phyloP scores from a whole-genome alignment of 2,888 invertebrate genomes.

The Apomyelois bistriatella region DNA sequence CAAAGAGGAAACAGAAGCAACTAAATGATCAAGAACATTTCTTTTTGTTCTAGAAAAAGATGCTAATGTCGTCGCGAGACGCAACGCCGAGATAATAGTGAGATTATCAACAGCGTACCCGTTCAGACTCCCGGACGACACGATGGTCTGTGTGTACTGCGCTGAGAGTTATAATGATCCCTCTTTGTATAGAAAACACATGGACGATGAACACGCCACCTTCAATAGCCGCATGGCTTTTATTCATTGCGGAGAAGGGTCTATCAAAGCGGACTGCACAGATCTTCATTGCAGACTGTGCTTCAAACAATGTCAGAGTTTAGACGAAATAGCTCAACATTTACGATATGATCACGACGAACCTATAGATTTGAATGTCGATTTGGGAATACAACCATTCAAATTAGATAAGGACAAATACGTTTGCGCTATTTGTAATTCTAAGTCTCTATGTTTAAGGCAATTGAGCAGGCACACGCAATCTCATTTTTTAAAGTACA shows the following conservation, averaged over 20 bases:
- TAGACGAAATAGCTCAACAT: conserved; percentile 53
- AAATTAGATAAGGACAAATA: conserved; percentile 52
- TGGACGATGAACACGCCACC: conserved; percentile 54
- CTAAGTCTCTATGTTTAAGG: conserved; percentile 48
- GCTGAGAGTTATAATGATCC: conserved; percentile 56
- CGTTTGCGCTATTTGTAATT: conserved; percentile 51
- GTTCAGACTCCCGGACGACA: conserved; percentile 64
- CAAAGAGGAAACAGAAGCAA: conserved; percentile 24
- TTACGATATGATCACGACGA: conserved; percentile 46
- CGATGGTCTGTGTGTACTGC: conserved; percentile 70
- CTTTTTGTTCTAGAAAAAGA: conserved; percentile 75
- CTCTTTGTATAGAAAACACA: conserved; percentile 52
- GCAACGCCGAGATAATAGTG: conserved; percentile 68
- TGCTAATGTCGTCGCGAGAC: conserved; percentile 60
- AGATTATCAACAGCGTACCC: conserved; percentile 69
- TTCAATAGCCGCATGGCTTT: conserved; percentile 58
- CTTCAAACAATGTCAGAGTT: conserved; percentile 31
- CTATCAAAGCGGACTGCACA: conserved; percentile 62
- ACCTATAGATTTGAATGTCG: conserved; percentile 39
- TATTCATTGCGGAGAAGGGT: conserved; percentile 56
- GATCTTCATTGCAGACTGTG: conserved; percentile 60
- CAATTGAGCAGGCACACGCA: conserved; percentile 63
- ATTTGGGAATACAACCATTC: conserved; percentile 60
- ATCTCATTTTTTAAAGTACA: conserved; percentile 57
- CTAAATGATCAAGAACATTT: conserved; percentile 64